A percentile compares a stretch with the other conserved stretches of the same genome.
Evolutionary conservation across 2,888 invertebrate genomes (phyloP).

Genomic region (Apomyelois bistriatella): DNA sequence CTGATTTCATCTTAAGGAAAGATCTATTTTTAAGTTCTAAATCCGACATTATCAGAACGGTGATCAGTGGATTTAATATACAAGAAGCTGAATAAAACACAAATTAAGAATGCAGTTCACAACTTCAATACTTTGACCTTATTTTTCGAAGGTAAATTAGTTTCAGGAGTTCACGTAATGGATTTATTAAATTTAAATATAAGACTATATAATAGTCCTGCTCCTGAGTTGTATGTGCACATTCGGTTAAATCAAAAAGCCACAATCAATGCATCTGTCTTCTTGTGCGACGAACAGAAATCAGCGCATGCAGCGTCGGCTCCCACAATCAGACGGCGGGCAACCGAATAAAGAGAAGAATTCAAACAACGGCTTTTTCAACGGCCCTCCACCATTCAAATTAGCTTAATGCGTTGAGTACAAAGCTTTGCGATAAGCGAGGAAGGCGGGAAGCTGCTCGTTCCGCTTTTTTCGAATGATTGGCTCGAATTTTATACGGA

Average conservation of each 20-base stretch:
- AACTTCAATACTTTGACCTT: slow-evolving; percentile 22
- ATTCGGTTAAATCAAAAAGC: slow-evolving; percentile 57
- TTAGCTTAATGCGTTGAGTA: slow-evolving; percentile 75
- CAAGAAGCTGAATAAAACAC: slow-evolving; percentile 7
- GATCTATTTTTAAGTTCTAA: slow-evolving; percentile 56
- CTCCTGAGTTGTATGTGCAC: slow-evolving; percentile 30
- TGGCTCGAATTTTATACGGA: slow-evolving; percentile 50
- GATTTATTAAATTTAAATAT: slow-evolving; percentile 46
- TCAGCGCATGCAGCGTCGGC: slow-evolving; percentile 60
- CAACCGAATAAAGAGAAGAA: slow-evolving; percentile 65
- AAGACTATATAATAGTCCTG: slow-evolving; percentile 25
- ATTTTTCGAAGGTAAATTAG: slow-evolving; percentile 31
- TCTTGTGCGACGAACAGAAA: slow-evolving; percentile 65
- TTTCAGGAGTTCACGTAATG: slow-evolving; percentile 35
- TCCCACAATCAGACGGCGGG: slow-evolving; percentile 65
- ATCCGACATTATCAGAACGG: slow-evolving; percentile 29
- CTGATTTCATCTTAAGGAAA: slow-evolving; percentile 65
- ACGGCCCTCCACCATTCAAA: slow-evolving; percentile 72
- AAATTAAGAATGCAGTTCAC: slow-evolving; percentile 6
- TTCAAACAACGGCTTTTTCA: slow-evolving; percentile 75
- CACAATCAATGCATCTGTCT: slow-evolving; percentile 61
- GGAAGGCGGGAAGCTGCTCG: slow-evolving; percentile 52
- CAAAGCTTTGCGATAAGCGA: slow-evolving; percentile 73
- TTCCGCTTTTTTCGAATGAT: slow-evolving; percentile 42
- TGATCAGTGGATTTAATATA: slow-evolving; percentile 14